Conservation (phyloP, 92 coral and sea anemone species). For the Phymanthus crucifer region DNA sequence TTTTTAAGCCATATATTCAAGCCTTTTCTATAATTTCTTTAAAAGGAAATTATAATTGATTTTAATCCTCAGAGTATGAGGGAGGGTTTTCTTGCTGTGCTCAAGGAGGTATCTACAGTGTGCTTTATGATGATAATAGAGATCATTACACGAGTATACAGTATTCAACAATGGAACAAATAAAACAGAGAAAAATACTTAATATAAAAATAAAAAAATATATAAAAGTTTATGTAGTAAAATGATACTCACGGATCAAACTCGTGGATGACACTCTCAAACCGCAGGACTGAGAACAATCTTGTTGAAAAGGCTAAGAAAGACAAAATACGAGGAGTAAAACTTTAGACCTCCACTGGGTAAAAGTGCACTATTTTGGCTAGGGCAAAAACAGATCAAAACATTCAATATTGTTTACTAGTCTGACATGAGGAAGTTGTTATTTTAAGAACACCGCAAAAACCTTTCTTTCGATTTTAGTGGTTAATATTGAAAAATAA, state of each 20-base stretch:
- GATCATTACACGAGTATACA: neutral
- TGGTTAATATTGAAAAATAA: neutral
- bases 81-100: neutral
- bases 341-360: neutral
- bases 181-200: neutral
- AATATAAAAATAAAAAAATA: neutral
- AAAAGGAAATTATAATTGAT: no score
- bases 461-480: neutral
- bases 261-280: conserved; percentile 98
- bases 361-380: neutral
- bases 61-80: neutral
- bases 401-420: neutral
- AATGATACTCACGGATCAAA: conserved; percentile 95
- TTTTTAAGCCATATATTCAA: no score
- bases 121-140: neutral
- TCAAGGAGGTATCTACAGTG: neutral
- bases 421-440: no score
- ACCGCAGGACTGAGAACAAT: conserved; percentile 92
- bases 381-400: neutral
- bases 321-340: conserved; percentile 9
- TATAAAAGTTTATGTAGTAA: neutral
- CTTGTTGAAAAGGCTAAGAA: conserved; percentile 91
- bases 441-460: neutral
- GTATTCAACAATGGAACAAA: neutral
- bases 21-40: no score